Percentiles rank a stretch among this genome's conserved stretches.
phyloP scores from a whole-genome alignment of 30 jellyfish, hydroid and myxozoan species.

The Nemopilema nomurai region DNA sequence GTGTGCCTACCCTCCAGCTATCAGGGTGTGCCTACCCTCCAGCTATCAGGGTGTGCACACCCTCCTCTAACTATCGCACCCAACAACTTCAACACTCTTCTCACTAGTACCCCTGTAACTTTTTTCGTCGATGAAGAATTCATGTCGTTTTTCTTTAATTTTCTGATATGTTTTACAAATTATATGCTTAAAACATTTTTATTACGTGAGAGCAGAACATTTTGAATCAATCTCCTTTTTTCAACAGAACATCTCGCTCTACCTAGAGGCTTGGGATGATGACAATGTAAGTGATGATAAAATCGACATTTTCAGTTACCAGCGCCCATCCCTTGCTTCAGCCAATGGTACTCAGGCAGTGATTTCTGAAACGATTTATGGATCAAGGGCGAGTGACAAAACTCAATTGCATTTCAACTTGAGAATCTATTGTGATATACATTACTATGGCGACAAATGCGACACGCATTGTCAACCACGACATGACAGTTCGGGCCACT shows the following conservation, averaged over 20 bases:
- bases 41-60: too few relatives aligned
- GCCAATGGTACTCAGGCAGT: conserved; percentile 30
- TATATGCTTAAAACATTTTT: too few relatives aligned
- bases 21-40: too few relatives aligned
- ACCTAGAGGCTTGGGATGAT: conserved; percentile 48
- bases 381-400: conserved; percentile 10
- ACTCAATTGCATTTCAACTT: conserved; percentile 24
- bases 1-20: too few relatives aligned
- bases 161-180: too few relatives aligned
- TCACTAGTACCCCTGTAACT: too few relatives aligned
- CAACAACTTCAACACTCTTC: too few relatives aligned
- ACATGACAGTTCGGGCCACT: conserved; percentile 53
- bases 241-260: conserved; percentile 8
- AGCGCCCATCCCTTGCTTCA: not conserved
- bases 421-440: conserved; percentile 22
- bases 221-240: too few relatives aligned
- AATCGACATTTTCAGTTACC: conserved; percentile 13
- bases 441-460: conserved; percentile 62
- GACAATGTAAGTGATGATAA: conserved; percentile 12
- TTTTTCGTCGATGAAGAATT: too few relatives aligned
- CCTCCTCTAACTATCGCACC: too few relatives aligned
- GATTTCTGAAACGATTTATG: conserved; percentile 1
- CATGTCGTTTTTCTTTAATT: too few relatives aligned
- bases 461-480: conserved; percentile 18
- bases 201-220: too few relatives aligned